A percentile compares a stretch with the other conserved stretches of the same genome.
Evolutionary conservation across 2,113 vertebrate species (phyloP).

Genomic region (Pao palembangensis): DNA sequence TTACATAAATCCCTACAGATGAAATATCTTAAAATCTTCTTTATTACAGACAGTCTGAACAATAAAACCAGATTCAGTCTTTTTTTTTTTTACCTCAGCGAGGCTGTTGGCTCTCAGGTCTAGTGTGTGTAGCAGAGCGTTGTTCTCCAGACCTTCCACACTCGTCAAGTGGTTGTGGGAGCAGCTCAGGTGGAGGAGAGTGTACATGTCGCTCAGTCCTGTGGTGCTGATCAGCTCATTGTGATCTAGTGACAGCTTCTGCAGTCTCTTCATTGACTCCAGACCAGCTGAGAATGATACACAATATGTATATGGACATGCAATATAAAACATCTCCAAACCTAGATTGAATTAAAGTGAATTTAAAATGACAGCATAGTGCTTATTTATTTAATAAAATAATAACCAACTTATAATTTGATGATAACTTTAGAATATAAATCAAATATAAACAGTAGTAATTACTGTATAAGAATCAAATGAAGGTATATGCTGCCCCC

Average conservation of each 20-base stretch:
- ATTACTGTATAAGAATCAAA: not conserved
- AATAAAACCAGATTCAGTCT: not conserved
- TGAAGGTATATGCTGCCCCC: constrained; percentile 58
- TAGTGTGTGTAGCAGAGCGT: constrained; percentile 83
- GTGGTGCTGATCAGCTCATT: constrained; percentile 89
- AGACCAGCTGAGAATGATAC: constrained; percentile 77
- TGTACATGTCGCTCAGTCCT: constrained; percentile 78
- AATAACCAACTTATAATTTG: not conserved
- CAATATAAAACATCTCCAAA: too few relatives aligned
- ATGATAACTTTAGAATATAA: constrained; percentile 9
- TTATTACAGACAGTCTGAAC: too few relatives aligned
- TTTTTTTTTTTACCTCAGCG: constrained; percentile 76
- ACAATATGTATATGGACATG: not conserved
- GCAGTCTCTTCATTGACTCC: constrained; percentile 81
- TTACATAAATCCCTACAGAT: too few relatives aligned
- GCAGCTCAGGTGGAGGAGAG: constrained; percentile 84
- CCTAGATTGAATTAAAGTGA: too few relatives aligned
- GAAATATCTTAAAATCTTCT: too few relatives aligned
- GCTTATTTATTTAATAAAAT: too few relatives aligned
- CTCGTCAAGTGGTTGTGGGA: constrained; percentile 86
- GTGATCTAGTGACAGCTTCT: constrained; percentile 82
- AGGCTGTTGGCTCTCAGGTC: constrained; percentile 88
- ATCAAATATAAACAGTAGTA: constrained; percentile 21
- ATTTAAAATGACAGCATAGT: too few relatives aligned
- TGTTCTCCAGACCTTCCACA: constrained; percentile 83